phyloP scores from a whole-genome alignment of 92 coral and sea anemone genomes.

The Montipora capitata region DNA sequence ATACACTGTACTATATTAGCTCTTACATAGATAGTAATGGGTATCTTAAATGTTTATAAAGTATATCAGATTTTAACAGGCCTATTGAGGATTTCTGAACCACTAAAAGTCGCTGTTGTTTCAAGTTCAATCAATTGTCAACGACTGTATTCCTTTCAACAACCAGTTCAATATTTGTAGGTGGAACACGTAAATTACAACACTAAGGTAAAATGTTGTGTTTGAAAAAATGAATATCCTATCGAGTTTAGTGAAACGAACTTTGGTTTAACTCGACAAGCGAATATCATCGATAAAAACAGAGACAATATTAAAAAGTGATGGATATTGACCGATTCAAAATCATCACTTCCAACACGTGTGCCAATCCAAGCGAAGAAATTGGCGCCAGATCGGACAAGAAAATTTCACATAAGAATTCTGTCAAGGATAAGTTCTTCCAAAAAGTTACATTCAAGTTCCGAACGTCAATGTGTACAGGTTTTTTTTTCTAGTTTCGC shows the following conservation, averaged over 20 bases:
- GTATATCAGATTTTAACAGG: background rate
- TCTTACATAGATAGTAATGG: background rate
- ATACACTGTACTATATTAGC: background rate
- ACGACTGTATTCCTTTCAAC: constrained; percentile 5
- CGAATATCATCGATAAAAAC: constrained; percentile 11
- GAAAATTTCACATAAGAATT: constrained; percentile 12
- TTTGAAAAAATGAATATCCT: constrained; percentile 31
- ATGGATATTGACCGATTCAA: constrained; percentile 19
- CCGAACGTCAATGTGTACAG: constrained; percentile 7
- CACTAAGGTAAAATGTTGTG: constrained; percentile 30
- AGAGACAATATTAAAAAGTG: background rate
- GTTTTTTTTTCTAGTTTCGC: constrained; percentile 4
- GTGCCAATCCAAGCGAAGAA: constrained; percentile 59
- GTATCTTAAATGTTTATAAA: background rate
- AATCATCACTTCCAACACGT: constrained; percentile 16
- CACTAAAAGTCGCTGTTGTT: background rate
- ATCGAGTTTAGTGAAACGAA: background rate
- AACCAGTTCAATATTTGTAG: constrained; percentile 49
- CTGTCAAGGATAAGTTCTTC: constrained; percentile 15
- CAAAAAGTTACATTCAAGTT: constrained; percentile 25
- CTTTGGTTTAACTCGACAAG: background rate
- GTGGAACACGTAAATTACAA: constrained; percentile 42
- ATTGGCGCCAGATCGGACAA: constrained; percentile 22
- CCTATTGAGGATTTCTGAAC: constrained; percentile 4
- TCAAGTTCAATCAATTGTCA: constrained; percentile 6